Conservation (phyloP, 2,113 vertebrate genomes). For the Colossoma macropomum region DNA sequence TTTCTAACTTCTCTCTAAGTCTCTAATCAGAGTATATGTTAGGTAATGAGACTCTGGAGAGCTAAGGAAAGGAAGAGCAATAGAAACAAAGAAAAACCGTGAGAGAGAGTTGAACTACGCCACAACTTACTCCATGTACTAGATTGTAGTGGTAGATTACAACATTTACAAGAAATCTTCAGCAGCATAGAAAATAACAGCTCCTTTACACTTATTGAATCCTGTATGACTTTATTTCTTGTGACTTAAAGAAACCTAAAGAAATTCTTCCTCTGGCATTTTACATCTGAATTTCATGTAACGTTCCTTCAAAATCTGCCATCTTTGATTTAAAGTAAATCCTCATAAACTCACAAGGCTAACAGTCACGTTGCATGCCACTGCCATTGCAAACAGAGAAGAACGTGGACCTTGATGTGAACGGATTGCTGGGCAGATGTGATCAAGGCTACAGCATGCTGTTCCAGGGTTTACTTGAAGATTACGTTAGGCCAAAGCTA, state of each 20-base stretch:
- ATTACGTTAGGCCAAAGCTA: constrained; percentile 20
- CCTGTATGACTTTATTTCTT: too few species aligned
- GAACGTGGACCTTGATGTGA: not conserved
- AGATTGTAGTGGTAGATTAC: not conserved
- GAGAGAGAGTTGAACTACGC: not conserved
- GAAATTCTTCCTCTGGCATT: too few species aligned
- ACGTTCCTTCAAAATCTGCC: too few species aligned
- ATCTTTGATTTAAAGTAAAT: too few species aligned
- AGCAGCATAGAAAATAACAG: too few species aligned
- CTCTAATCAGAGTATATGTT: not conserved
- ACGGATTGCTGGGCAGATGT: not conserved
- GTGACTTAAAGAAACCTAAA: too few species aligned
- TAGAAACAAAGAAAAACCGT: not conserved
- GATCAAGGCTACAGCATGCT: constrained; percentile 16
- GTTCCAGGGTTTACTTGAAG: constrained; percentile 25
- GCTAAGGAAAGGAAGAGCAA: not conserved
- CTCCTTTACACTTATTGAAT: too few species aligned
- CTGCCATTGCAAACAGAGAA: not conserved
- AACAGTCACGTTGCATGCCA: not conserved
- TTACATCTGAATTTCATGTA: too few species aligned
- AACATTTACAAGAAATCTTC: too few species aligned
- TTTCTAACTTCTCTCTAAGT: too few species aligned
- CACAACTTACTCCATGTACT: not conserved
- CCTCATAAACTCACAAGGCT: not conserved
- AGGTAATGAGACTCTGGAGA: constrained; percentile 1